Evolutionary conservation across 2,888 invertebrate species (phyloP).

Genomic region (Agrotis clavis): DNA sequence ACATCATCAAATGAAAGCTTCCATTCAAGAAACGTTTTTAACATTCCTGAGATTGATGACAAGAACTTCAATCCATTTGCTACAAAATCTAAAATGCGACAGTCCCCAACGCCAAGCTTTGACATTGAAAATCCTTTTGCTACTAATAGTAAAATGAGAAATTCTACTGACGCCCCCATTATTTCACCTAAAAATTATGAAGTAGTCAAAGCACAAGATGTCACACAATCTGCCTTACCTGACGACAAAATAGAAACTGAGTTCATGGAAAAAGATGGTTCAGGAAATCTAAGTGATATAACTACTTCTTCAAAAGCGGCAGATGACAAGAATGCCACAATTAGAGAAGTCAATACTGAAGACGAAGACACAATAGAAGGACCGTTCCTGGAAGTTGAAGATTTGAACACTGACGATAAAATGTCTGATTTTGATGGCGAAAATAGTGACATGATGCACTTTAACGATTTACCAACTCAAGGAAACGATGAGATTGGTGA

Average conservation of each 20-base stretch:
- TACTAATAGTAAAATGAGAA: slow-evolving; percentile 63
- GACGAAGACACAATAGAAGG: slow-evolving; percentile 88
- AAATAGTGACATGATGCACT: slow-evolving; percentile 78
- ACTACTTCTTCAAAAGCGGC: slow-evolving; percentile 76
- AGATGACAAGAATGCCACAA: slow-evolving; percentile 76
- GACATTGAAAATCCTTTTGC: slow-evolving; percentile 65
- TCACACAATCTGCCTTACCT: slow-evolving; percentile 21
- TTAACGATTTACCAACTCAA: slow-evolving; percentile 74
- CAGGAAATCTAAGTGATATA: slow-evolving; percentile 67
- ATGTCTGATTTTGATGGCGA: slow-evolving; percentile 69
- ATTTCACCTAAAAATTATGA: slow-evolving; percentile 29
- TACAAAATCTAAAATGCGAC: slow-evolving; percentile 79
- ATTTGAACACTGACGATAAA: slow-evolving; percentile 72
- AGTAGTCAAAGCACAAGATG: slow-evolving; percentile 34
- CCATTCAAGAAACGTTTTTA: slow-evolving; percentile 80
- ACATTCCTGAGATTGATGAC: slow-evolving; percentile 84
- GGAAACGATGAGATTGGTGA: slow-evolving; percentile 75
- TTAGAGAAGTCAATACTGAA: slow-evolving; percentile 82
- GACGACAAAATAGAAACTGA: slow-evolving; percentile 68
- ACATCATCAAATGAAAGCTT: slow-evolving; percentile 73
- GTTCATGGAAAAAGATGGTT: slow-evolving; percentile 70
- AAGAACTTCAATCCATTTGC: slow-evolving; percentile 81
- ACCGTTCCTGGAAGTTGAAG: slow-evolving; percentile 84
- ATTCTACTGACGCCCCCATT: slow-evolving; percentile 59
- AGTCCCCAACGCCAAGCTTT: slow-evolving; percentile 69